Base-by-base conservation (phyloP, 2,113 vertebrate genomes). In the Uropsilus gracilis region DNA sequence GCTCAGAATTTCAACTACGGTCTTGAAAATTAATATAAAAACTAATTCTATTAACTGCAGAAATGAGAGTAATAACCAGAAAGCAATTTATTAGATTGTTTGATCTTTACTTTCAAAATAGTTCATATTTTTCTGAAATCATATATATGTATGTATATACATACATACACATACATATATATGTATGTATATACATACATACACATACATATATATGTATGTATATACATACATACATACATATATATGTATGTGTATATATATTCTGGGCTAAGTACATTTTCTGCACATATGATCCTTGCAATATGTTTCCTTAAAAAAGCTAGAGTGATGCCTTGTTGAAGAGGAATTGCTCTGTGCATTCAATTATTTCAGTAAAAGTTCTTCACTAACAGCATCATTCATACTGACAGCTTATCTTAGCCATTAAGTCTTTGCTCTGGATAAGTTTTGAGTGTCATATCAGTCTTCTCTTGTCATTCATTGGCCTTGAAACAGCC, bases 281-380 rank as follows among this genome's bases (percentile, higher is more conserved):
- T 94, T 77, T 59, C n/a, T 80, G 24, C 39, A 44, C 53, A 39
- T 71, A 6, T 73, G 73, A 37, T 30, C 83, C 48, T 53, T n/a
- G 83, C 37, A 91, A 3, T 44, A 50, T 88, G 78, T 95, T 93
- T 69, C 77, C 75, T 86, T 92, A 26, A 89, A 37, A 72, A 92
- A 83, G 69, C 95, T 39, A 86, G 57, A 96, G 39, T 61, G 57
- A 59, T 81, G 18, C 44, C 72, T 44, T 84, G 48, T 44, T 77
- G 68, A 91, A 95, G 50, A 91, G 77, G 12, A 78, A 91, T 94
- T 94, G 44, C 50, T 78, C 75, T 80, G 24, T 80, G 78, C 76
- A 55, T 83, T 28, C 69, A 91, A 84, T 96, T 96, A 94, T 84
- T 94, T 66, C 86, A 83, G 46, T 91, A 97, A 96, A 80, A 95